These are phyloP conservation scores for Mormyrops boulengeri DNA, from an alignment of 2,797 vertebrate species.

Conservation along the genomic window DNA sequence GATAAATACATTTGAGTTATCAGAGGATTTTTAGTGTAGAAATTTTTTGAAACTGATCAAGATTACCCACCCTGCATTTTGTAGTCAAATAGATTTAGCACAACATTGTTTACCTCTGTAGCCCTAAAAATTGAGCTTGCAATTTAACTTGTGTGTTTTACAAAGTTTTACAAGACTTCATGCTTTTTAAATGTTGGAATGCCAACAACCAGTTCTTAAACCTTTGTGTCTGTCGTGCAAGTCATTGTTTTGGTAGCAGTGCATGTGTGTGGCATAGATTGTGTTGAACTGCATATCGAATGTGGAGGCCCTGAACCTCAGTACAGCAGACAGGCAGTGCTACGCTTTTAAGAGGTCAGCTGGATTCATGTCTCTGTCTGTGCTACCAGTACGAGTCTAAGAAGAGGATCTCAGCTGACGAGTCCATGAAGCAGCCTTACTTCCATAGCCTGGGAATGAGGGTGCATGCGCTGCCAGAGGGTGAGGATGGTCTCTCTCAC, in stretches of 20 bases:
- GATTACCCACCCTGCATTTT: not conserved
- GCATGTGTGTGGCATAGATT: not conserved
- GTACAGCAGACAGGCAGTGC: not conserved
- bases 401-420: conserved; percentile 93
- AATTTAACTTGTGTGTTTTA: not conserved
- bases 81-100: not conserved
- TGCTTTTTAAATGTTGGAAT: not conserved
- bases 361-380: not conserved
- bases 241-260: not conserved
- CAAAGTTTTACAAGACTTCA: not conserved
- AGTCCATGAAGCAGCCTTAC: conserved; percentile 93
- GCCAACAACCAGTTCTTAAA: not conserved
- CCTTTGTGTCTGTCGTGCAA: not conserved
- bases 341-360: not conserved
- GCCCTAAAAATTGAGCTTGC: not conserved
- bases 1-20: not conserved
- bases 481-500: conserved; percentile 60
- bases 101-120: not conserved
- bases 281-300: not conserved
- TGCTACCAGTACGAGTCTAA: conserved; percentile 86
- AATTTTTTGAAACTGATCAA: not conserved
- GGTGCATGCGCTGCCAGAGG: conserved; percentile 82
- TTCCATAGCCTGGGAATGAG: conserved; percentile 90
- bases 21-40: not conserved
- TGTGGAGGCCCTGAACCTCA: not conserved